Conservation (phyloP, 2,888 invertebrate species). For the Pardosa pseudoannulata region DNA sequence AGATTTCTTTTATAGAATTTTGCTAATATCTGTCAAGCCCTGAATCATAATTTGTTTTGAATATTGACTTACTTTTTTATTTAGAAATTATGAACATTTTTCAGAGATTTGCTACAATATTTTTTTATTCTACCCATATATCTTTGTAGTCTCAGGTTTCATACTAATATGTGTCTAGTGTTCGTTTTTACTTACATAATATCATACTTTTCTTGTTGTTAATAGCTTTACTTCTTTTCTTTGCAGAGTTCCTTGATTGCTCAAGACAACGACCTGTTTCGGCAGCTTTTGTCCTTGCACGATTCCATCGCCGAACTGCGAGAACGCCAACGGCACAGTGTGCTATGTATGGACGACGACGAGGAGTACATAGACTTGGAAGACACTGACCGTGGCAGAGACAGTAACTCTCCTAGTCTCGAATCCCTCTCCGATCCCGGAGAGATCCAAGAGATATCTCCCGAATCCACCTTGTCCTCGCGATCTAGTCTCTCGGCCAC, state of each 20-base stretch:
- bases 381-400: constrained; percentile 16
- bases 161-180: too few species aligned
- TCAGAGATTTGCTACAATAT: too few species aligned
- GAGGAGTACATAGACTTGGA: constrained; percentile 36
- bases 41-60: too few species aligned
- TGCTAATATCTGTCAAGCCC: too few species aligned
- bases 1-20: too few species aligned
- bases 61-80: too few species aligned
- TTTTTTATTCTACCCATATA: too few species aligned
- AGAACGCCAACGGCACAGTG: constrained; percentile 63
- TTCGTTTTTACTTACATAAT: too few species aligned
- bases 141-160: too few species aligned
- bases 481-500: constrained; percentile 67
- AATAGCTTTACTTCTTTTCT: too few species aligned
- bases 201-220: too few species aligned
- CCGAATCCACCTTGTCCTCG: constrained; percentile 68
- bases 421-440: constrained; percentile 71
- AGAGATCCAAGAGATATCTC: constrained; percentile 59
- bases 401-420: constrained; percentile 59
- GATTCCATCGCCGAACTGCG: constrained; percentile 74
- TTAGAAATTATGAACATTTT: too few species aligned
- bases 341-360: constrained; percentile 27
- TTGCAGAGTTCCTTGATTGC: constrained; percentile 73
- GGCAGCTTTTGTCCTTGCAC: constrained; percentile 73
- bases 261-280: constrained; percentile 74